Conservation (phyloP, 2,113 vertebrate genomes). For the Mobula birostris region DNA sequence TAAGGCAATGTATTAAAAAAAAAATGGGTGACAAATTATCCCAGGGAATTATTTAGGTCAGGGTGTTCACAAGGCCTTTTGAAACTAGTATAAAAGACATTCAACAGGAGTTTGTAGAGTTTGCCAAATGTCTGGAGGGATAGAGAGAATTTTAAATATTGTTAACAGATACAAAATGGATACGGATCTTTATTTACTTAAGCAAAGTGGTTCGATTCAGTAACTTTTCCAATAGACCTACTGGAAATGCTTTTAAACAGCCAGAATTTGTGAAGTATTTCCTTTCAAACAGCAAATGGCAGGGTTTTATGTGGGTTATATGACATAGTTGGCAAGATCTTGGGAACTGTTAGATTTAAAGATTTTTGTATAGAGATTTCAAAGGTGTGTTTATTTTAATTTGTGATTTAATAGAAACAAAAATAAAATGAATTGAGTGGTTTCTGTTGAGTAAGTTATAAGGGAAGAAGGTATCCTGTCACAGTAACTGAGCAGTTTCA, state of each 20-base stretch:
- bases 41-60: neutral
- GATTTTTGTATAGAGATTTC: neutral
- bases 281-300: slow-evolving; percentile 11
- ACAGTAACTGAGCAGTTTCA: neutral
- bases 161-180: neutral
- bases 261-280: slow-evolving; percentile 19
- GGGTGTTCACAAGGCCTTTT: neutral
- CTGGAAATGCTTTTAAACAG: neutral
- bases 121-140: neutral
- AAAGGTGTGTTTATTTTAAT: neutral
- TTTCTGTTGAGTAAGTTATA: neutral
- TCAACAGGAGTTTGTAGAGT: neutral
- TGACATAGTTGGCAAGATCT: neutral
- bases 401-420: neutral
- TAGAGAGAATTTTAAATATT: neutral
- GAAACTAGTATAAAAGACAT: neutral
- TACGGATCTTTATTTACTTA: slow-evolving; percentile 8
- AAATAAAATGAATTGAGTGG: neutral
- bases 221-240: neutral
- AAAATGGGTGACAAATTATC: neutral
- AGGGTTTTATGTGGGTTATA: neutral
- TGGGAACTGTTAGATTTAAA: too few species aligned
- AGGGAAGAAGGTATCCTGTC: neutral
- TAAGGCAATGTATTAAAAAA: neutral
- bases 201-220: neutral